Evolutionary conservation across 2,797 vertebrate genomes (phyloP).

Genomic region (Micrastur ruficollis): DNA sequence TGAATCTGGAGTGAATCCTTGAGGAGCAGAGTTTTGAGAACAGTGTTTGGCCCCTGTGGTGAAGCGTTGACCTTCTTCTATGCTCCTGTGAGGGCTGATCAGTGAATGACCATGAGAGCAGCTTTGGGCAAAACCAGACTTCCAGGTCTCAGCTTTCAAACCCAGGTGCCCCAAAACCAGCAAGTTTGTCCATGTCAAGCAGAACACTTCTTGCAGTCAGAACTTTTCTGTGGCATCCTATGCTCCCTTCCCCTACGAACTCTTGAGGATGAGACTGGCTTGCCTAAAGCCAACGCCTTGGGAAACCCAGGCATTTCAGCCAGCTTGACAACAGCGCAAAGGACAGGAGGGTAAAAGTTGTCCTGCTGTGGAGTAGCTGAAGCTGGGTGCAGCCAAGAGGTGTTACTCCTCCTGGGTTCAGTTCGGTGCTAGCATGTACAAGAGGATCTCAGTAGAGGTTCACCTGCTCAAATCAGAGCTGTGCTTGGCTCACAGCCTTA

Average conservation of each 20-base stretch:
- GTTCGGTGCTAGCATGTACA: not conserved
- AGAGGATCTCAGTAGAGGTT: not conserved
- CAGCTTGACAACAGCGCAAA: accelerated
- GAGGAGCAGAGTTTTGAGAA: not conserved
- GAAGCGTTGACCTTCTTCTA: not conserved
- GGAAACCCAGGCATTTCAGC: not conserved
- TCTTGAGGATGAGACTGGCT: not conserved
- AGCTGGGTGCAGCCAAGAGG: not conserved
- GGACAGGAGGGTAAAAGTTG: not conserved
- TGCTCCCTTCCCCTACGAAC: accelerated
- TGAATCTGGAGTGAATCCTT: not conserved
- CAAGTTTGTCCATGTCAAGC: accelerated
- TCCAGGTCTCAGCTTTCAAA: not conserved
- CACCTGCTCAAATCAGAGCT: not conserved
- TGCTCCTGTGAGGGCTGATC: not conserved
- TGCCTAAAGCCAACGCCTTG: not conserved
- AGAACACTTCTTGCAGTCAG: not conserved
- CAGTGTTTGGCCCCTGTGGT: not conserved
- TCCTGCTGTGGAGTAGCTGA: not conserved
- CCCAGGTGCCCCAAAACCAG: not conserved
- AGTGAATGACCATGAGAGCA: accelerated
- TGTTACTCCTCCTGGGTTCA: not conserved
- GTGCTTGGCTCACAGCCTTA: not conserved
- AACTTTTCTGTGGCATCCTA: not conserved
- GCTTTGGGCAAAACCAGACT: not conserved